Percentiles rank a stretch among this genome's conserved stretches.
These are phyloP conservation scores for Ochropacha duplaris DNA, from an alignment of 2,888 invertebrate genomes.

Conservation along the genomic window DNA sequence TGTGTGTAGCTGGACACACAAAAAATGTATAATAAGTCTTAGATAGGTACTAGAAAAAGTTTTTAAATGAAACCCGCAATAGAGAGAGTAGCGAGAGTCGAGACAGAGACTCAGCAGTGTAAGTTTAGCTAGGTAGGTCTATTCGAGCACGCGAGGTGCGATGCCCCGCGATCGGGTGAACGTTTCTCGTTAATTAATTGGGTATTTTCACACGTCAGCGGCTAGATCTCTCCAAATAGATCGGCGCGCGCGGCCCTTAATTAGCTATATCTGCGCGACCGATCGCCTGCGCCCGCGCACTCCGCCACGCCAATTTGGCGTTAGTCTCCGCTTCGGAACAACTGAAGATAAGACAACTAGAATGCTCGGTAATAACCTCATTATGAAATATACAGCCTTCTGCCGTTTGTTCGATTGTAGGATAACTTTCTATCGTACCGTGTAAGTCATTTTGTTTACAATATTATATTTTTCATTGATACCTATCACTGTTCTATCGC, in stretches of 20 bases:
- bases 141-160: constrained; percentile 69
- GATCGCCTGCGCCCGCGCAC: constrained; percentile 74
- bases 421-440: constrained; percentile 42
- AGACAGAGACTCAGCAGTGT: constrained; percentile 49
- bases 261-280: constrained; percentile 74
- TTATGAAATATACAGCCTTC: constrained; percentile 75
- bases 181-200: constrained; percentile 81
- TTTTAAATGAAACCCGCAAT: constrained; percentile 41
- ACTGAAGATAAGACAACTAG: constrained; percentile 70
- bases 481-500: neutral
- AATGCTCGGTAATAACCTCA: constrained; percentile 80
- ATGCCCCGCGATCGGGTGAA: constrained; percentile 59
- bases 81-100: constrained; percentile 24
- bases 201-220: constrained; percentile 83
- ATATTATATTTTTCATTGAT: neutral
- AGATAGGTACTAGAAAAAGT: constrained; percentile 32
- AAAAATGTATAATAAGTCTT: too few species aligned
- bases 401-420: constrained; percentile 60
- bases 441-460: neutral
- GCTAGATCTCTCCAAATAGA: constrained; percentile 81
- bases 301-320: constrained; percentile 80
- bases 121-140: constrained; percentile 44
- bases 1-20: too few species aligned
- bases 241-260: constrained; percentile 78
- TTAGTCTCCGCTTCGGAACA: constrained; percentile 68